Conservation (phyloP, 2,113 vertebrate species). For the Lota lota region DNA sequence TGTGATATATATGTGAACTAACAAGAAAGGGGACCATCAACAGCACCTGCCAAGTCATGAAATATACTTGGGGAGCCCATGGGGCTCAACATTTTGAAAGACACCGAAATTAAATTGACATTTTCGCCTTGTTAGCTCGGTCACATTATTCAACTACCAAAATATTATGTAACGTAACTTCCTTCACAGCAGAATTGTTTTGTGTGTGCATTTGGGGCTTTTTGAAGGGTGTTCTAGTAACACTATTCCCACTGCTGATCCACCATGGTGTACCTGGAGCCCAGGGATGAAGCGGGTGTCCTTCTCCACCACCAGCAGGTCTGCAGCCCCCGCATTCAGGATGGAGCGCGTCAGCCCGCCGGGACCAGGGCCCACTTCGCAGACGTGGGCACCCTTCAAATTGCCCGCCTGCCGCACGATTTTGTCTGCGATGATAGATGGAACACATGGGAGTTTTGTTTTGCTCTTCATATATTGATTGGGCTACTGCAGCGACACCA, state of each 20-base stretch:
- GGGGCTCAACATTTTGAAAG: no score
- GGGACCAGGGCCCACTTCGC: conserved; percentile 95
- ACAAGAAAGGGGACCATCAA: not conserved
- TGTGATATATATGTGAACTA: not conserved
- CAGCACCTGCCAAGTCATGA: no score
- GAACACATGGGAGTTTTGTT: conserved; percentile 3
- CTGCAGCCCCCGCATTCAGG: conserved; percentile 78
- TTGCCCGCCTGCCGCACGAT: conserved; percentile 86
- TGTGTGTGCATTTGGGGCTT: no score
- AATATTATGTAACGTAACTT: no score
- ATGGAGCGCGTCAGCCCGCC: conserved; percentile 94
- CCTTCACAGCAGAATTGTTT: no score
- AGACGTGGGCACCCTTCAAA: conserved; percentile 82
- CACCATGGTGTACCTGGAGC: conserved; percentile 78
- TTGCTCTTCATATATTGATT: conserved; percentile 5
- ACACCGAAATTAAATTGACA: no score
- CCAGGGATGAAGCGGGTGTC: conserved; percentile 91
- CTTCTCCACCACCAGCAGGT: conserved; percentile 93
- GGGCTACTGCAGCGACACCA: not conserved
- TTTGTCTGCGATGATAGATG: conserved; percentile 80
- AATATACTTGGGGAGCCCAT: no score
- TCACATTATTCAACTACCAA: no score
- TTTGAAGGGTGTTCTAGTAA: no score
- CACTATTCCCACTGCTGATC: no score
- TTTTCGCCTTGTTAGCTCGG: no score